Evolutionary conservation across 2,113 vertebrate species (phyloP).

Genomic region (Mastomys coucha): DNA sequence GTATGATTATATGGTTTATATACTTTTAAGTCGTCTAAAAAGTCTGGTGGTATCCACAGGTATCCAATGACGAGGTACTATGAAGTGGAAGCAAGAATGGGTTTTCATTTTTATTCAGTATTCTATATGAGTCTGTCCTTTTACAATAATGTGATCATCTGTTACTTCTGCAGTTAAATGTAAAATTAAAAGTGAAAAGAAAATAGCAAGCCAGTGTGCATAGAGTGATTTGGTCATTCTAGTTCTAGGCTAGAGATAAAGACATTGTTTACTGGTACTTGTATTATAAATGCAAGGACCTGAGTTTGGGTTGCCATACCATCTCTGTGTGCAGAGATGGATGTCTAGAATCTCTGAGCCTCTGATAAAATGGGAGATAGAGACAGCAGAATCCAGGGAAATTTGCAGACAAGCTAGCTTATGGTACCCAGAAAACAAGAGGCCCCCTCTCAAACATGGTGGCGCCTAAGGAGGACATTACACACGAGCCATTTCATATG

Average conservation of each 20-base stretch:
- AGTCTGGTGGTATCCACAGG: neutral
- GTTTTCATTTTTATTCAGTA: neutral
- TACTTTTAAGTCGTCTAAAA: neutral
- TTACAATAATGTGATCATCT: neutral
- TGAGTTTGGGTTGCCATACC: neutral
- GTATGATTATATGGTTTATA: neutral
- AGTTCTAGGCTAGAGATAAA: neutral
- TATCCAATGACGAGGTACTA: neutral
- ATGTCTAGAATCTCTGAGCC: neutral
- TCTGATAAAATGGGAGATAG: neutral
- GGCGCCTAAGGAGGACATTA: neutral
- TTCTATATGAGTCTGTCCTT: neutral
- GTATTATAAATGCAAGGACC: neutral
- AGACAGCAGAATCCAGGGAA: neutral
- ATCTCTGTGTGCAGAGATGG: no score
- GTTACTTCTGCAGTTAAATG: conserved; percentile 19
- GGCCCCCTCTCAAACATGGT: neutral
- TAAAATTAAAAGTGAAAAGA: conserved; percentile 26
- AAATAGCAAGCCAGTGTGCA: neutral
- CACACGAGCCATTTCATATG: neutral
- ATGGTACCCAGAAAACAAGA: neutral
- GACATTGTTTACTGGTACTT: neutral
- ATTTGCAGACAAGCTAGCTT: neutral
- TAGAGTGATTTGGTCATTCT: neutral
- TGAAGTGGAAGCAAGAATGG: neutral